These are phyloP conservation scores for Salvelinus namaycush DNA, from an alignment of 2,113 vertebrate species.

Conservation along the genomic window DNA sequence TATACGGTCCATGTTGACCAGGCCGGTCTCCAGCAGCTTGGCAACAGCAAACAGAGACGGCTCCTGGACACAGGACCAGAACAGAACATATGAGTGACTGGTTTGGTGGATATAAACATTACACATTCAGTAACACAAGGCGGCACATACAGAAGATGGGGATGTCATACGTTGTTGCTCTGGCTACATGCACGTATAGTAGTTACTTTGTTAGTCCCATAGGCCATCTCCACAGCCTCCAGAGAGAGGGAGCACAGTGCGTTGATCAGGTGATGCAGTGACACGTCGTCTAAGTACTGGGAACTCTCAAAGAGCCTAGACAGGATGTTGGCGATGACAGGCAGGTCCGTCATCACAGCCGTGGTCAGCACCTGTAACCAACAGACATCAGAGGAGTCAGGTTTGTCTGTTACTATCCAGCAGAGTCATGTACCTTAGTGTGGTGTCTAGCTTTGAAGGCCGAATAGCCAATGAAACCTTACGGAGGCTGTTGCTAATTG, in stretches of 20 bases:
- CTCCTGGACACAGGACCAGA: slow-evolving; percentile 75
- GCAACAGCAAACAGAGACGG: slow-evolving; percentile 98
- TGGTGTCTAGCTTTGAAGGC: no score
- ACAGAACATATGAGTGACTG: neutral
- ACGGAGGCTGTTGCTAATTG: no score
- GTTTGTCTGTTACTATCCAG: no score
- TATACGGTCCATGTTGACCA: slow-evolving; percentile 98
- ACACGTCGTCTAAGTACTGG: slow-evolving; percentile 99
- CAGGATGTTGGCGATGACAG: slow-evolving; percentile 95
- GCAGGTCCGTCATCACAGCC: slow-evolving; percentile 98
- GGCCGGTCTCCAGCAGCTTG: slow-evolving; percentile 94
- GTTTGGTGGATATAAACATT: no score
- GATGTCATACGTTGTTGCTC: neutral
- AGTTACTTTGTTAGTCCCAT: slow-evolving; percentile 94
- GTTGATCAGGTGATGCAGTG: slow-evolving; percentile 97
- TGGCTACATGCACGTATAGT: neutral
- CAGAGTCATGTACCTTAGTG: no score
- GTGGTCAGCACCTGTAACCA: slow-evolving; percentile 90
- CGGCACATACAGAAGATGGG: neutral
- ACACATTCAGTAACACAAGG: neutral
- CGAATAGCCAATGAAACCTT: no score
- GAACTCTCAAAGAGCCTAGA: slow-evolving; percentile 98
- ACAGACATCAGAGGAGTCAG: neutral
- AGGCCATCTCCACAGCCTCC: slow-evolving; percentile 99
- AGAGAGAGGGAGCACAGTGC: slow-evolving; percentile 95